phyloP scores from a whole-genome alignment of 2,113 vertebrate species.

The Poicephalus meyeri region DNA sequence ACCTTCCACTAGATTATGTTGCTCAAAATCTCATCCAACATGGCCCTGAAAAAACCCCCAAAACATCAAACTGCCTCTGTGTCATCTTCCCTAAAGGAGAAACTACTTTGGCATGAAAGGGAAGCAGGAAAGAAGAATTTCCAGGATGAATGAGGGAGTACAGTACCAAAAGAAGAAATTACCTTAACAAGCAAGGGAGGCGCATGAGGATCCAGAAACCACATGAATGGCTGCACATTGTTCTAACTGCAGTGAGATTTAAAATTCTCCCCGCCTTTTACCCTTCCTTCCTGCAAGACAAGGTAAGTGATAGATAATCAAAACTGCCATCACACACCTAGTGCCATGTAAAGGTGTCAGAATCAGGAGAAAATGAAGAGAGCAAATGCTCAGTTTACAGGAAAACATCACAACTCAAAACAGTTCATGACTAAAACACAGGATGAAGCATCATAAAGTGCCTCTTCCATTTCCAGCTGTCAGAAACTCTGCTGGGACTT shows the following conservation, averaged over 20 bases:
- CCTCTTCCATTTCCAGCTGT: not conserved
- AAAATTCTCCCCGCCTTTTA: not conserved
- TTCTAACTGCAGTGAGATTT: fast-evolving
- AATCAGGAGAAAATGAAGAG: not conserved
- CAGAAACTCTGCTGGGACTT: not conserved
- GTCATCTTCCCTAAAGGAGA: not conserved
- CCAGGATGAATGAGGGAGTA: not conserved
- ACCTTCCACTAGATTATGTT: not conserved
- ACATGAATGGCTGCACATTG: not conserved
- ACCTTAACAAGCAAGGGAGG: not conserved
- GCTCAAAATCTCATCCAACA: not conserved
- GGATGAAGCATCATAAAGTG: not conserved
- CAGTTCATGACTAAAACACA: not conserved
- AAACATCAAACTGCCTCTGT: not conserved
- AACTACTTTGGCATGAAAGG: not conserved
- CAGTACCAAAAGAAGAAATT: not conserved
- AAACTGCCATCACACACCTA: not conserved
- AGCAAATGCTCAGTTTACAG: not conserved
- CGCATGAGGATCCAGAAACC: not conserved
- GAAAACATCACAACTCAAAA: not conserved
- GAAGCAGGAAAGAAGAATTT: not conserved
- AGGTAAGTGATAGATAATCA: not conserved
- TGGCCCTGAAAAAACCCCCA: not conserved
- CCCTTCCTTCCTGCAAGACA: not conserved
- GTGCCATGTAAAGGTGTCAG: not conserved